Percentiles rank a stretch among this genome's conserved stretches.
Evolutionary conservation across 1,140 invertebrate species (phyloP).

Genomic region (Trichonephila clavipes): DNA sequence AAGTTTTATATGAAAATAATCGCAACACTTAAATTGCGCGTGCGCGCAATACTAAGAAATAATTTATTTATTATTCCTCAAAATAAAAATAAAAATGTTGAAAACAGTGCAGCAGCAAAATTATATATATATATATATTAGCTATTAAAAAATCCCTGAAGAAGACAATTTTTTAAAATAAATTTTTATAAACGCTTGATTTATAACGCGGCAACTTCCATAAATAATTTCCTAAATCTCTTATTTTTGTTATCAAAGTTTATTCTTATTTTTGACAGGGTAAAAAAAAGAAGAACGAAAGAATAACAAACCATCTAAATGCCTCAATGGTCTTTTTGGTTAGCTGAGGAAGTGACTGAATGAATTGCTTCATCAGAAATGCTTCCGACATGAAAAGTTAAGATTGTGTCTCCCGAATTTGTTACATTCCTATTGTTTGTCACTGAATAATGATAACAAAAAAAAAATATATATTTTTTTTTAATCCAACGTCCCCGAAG

Average conservation of each 20-base stretch:
- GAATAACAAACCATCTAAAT: slow-evolving; percentile 20
- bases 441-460: slow-evolving; percentile 45
- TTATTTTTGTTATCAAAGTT: background rate
- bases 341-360: slow-evolving; percentile 32
- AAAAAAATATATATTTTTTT: background rate
- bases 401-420: slow-evolving; percentile 26
- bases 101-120: no score
- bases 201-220: background rate
- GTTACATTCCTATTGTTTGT: slow-evolving; percentile 21
- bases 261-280: background rate
- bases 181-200: background rate
- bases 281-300: background rate
- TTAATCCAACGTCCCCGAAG: background rate
- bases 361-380: slow-evolving; percentile 33
- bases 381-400: slow-evolving; percentile 15
- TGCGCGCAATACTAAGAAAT: no score
- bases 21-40: no score
- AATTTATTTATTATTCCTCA: no score
- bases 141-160: background rate
- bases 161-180: background rate
- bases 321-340: background rate
- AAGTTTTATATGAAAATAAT: no score
- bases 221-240: background rate
- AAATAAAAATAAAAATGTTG: no score
- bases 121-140: no score